Conservation (phyloP, 2,888 invertebrate genomes). For the Miltochrista miniata region DNA sequence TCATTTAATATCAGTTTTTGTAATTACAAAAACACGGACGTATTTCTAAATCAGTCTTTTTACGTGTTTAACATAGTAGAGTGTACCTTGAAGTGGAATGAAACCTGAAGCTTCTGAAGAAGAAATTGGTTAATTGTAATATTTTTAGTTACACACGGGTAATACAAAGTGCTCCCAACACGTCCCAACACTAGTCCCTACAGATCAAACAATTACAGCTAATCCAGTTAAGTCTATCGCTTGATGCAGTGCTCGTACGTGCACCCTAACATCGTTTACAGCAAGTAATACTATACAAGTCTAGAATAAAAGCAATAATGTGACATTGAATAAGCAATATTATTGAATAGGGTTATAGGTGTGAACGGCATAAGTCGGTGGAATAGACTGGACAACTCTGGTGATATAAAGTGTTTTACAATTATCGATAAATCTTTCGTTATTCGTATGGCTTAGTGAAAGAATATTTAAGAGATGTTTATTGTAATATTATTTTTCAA, state of each 20-base stretch:
- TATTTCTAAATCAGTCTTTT: no score
- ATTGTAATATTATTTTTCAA: slow-evolving; percentile 18
- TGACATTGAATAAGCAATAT: slow-evolving; percentile 52
- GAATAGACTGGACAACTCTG: slow-evolving; percentile 67
- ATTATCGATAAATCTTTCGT: slow-evolving; percentile 38
- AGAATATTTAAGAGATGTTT: slow-evolving; percentile 19
- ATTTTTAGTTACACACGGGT: no score
- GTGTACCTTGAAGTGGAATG: no score
- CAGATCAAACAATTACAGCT: background rate
- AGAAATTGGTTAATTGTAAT: no score
- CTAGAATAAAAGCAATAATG: slow-evolving; percentile 40
- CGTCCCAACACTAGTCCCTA: no score
- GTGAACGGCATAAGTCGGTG: slow-evolving; percentile 51
- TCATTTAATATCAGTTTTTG: no score
- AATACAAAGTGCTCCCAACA: no score
- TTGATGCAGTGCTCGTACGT: background rate
- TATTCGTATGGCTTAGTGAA: slow-evolving; percentile 51
- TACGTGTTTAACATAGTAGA: no score
- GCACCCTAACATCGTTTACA: slow-evolving; percentile 31
- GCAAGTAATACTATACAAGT: slow-evolving; percentile 22
- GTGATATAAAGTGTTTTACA: slow-evolving; percentile 56
- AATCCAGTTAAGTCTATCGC: background rate
- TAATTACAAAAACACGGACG: no score
- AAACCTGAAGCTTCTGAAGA: no score
- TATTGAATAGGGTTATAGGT: slow-evolving; percentile 49